Conservation (phyloP, 2,888 invertebrate genomes). For the Pandemis heparana region DNA sequence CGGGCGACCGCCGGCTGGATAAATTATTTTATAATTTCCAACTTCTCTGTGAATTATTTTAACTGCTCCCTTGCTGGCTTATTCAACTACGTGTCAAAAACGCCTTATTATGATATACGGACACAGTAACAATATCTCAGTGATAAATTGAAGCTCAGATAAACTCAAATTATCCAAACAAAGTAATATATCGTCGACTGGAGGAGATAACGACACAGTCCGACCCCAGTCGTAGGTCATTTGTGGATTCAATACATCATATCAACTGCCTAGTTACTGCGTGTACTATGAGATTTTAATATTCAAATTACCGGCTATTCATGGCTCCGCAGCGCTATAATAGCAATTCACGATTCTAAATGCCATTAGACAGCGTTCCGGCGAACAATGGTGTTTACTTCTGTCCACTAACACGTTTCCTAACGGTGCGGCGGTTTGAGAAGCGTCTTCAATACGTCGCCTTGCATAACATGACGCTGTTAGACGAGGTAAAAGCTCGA, state of each 20-base stretch:
- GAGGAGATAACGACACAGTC: not conserved
- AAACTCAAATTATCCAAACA: slow-evolving; percentile 37
- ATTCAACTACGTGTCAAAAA: slow-evolving; percentile 20
- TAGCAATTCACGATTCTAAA: slow-evolving; percentile 28
- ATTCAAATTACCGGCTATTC: slow-evolving; percentile 42
- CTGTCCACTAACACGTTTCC: slow-evolving; percentile 47
- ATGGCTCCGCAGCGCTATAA: slow-evolving; percentile 22
- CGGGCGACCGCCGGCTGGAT: slow-evolving; percentile 21
- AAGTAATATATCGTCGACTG: slow-evolving; percentile 31
- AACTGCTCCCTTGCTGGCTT: slow-evolving; percentile 6
- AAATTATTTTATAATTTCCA: slow-evolving; percentile 34
- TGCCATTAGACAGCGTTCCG: slow-evolving; percentile 28
- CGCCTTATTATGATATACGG: slow-evolving; percentile 27
- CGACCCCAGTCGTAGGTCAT: slow-evolving; percentile 27
- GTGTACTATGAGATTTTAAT: slow-evolving; percentile 34
- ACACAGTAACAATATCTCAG: slow-evolving; percentile 36
- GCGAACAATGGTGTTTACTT: slow-evolving; percentile 50
- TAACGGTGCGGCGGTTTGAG: slow-evolving; percentile 48
- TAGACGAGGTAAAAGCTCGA: slow-evolving; percentile 67
- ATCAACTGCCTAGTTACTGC: slow-evolving; percentile 35
- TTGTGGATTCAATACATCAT: slow-evolving; percentile 41
- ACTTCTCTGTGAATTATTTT: slow-evolving; percentile 21
- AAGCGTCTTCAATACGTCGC: slow-evolving; percentile 42
- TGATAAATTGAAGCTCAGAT: slow-evolving; percentile 40
- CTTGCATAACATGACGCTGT: slow-evolving; percentile 56